Percentiles rank a stretch among this genome's conserved stretches.
Evolutionary conservation across 2,113 vertebrate genomes (phyloP).

Genomic region (Phyllostomus hastatus): DNA sequence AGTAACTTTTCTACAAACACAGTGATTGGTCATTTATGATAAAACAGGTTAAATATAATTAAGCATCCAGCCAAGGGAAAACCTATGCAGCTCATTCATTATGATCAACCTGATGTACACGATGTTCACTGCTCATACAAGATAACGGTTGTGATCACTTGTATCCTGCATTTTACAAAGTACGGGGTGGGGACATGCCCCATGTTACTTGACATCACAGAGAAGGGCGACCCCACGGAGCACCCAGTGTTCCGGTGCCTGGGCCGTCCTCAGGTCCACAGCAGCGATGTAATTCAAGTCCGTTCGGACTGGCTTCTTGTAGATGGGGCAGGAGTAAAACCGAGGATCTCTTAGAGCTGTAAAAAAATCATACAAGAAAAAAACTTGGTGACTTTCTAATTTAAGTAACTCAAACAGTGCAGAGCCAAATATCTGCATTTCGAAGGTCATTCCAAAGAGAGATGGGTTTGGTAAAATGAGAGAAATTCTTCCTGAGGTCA

Average conservation of each 20-base stretch:
- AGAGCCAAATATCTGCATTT: neutral
- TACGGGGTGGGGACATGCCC: accelerated
- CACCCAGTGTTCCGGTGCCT: constrained; percentile 93
- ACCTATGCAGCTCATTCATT: neutral
- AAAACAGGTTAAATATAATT: neutral
- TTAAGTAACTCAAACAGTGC: neutral
- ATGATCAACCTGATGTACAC: neutral
- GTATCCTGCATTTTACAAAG: neutral
- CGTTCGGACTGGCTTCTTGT: constrained; percentile 92
- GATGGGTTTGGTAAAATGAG: neutral
- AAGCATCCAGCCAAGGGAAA: neutral
- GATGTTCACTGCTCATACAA: neutral
- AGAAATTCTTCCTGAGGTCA: neutral
- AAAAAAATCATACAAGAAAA: constrained; percentile 24
- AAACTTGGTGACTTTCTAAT: neutral
- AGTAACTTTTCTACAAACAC: neutral
- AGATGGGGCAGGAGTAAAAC: constrained; percentile 92
- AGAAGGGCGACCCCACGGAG: constrained; percentile 93
- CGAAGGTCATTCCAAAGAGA: neutral
- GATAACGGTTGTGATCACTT: neutral
- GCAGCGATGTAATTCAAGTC: constrained; percentile 91
- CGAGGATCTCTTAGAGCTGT: constrained; percentile 85
- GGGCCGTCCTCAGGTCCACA: constrained; percentile 87
- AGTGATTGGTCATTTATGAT: neutral
- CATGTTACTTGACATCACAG: constrained; percentile 91